Evolutionary conservation across 2,113 vertebrate genomes (phyloP), one percentile per base, ranked within the genome.

Genomic region (Onychostoma macrolepis): DNA sequence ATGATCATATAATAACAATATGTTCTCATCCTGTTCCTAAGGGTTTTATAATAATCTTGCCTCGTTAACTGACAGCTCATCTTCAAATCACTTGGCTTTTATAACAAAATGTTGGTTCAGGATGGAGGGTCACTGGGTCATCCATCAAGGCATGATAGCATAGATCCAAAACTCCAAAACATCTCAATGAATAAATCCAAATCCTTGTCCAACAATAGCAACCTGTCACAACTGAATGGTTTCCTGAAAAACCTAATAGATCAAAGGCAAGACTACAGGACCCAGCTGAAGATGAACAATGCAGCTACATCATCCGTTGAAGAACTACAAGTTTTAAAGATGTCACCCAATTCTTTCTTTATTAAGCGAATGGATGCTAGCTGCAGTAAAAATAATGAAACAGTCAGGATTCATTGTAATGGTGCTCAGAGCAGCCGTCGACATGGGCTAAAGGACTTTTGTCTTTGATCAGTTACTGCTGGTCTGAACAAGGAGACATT

Each of bases 101-200:
- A 45, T 65, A 76, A 82, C 24, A 36, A 36, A 65, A 79, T 63
- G 19, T 69, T 71, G 13, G 67, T 74, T 58, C 19, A 19, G 8
- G 15, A 50, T 78, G 41, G 26, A 33, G 58, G 38, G 56, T 33
- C 41, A 65, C 43, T 72, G 77, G 50, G 38, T 48, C 67, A 86
- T 81, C 79, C 53, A 36, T 81, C 78, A 69, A 41, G 26, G 19
- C 50, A 30, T 86, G 77, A 61, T 86, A 86, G 85, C 67, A 36
- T 45, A 28, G 50, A 63, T 86, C 78, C 26, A 63, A 86, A 86
- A 81, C 67, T 86, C 78, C 26, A 63, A 86, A 86, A 81, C 67
- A 81, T 76, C 80, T 87, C 58, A 76, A 53, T 76, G 80, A 83
- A 87, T 74, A 53, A 83, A 87, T 83, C 86, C 72, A 83, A 76